Conservation (phyloP, 2,113 vertebrate species). For the Jacana jacana region DNA sequence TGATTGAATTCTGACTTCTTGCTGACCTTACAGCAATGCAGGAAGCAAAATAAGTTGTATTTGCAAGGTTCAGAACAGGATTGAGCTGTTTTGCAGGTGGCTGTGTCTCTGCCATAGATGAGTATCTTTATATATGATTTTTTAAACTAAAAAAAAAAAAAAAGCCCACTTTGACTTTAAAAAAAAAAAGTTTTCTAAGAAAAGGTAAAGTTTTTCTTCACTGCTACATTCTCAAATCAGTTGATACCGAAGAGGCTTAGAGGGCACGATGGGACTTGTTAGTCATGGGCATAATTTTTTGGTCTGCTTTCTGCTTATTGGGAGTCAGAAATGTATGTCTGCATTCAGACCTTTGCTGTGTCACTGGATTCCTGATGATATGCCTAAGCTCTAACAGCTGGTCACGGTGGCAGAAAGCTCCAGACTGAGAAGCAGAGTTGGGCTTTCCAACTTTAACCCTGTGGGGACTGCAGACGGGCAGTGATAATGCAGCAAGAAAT, state of each 20-base stretch:
- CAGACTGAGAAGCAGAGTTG: background rate
- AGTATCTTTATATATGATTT: background rate
- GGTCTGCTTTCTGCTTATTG: background rate
- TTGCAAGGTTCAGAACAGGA: background rate
- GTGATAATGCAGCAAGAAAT: background rate
- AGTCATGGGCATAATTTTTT: conserved; percentile 29
- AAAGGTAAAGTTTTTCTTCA: background rate
- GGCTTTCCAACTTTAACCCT: background rate
- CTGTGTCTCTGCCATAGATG: background rate
- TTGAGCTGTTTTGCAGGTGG: background rate
- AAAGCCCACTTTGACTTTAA: background rate
- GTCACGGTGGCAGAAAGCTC: background rate
- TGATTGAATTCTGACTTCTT: background rate
- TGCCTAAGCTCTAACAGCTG: conserved; percentile 28
- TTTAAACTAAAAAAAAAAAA: background rate
- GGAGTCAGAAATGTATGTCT: background rate
- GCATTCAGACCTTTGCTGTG: conserved; percentile 20
- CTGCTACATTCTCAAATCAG: background rate
- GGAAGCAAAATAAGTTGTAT: background rate
- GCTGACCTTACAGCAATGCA: background rate
- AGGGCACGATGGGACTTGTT: conserved; percentile 13
- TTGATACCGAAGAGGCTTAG: background rate
- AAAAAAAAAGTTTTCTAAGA: background rate
- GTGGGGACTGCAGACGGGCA: background rate
- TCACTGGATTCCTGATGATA: conserved; percentile 35